phyloP scores from a whole-genome alignment of 2,797 vertebrate species.

The Vireo griseus region DNA sequence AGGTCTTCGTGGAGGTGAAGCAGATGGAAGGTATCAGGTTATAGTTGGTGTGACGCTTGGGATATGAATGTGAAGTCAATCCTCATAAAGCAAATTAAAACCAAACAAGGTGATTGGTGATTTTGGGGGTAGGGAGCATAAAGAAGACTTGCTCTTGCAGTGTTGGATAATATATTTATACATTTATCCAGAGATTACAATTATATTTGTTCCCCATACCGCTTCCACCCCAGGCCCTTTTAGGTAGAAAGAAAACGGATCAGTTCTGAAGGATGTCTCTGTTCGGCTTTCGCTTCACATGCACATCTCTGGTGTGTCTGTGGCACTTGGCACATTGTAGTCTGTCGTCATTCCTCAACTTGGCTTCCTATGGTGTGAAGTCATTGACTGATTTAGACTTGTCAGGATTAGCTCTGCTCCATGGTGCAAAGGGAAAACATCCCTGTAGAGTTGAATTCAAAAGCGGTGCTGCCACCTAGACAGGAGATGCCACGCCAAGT shows the following conservation, averaged over 20 bases:
- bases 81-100: background rate
- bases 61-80: background rate
- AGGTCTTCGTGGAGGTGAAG: background rate
- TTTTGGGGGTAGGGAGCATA: background rate
- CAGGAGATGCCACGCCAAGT: rapidly evolving
- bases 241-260: background rate
- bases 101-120: background rate
- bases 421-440: rapidly evolving
- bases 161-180: background rate
- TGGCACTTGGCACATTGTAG: background rate
- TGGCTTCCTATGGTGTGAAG: background rate
- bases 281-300: background rate
- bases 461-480: background rate
- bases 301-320: background rate
- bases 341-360: background rate
- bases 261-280: background rate
- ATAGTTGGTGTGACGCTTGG: background rate
- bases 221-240: background rate
- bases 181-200: too few species aligned
- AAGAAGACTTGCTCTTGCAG: background rate
- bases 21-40: background rate
- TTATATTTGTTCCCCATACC: background rate
- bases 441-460: background rate
- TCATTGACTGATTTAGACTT: background rate
- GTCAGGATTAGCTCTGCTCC: background rate